Evolutionary conservation across 1,140 invertebrate genomes (phyloP), one percentile per base, ranked within the genome.

Genomic region (Ptiloglossa arizonensis): DNA sequence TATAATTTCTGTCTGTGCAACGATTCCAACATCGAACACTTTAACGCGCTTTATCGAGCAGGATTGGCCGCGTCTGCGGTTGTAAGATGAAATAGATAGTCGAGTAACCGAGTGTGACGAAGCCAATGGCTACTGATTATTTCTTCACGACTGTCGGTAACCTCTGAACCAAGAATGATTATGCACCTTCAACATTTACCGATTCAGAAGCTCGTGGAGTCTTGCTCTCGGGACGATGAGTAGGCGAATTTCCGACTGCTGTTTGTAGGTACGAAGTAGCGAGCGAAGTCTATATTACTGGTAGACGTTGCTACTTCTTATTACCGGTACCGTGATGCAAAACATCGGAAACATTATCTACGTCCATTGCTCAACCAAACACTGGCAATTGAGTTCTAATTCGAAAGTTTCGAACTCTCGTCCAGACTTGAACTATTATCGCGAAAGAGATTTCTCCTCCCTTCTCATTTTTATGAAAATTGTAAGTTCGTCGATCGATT

Each of bases 121-220:
- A 87, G 81, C 67, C 79, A 86, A 80, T 80, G 84, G 82, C 84
- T 88, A 87, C 86, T 74, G 84, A 80, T 82, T 85, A 73, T 79
- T 82, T 59, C 73, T 79, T 76, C 70, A 78, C 78, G 84, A 86
- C 66, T 79, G 69, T 32, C 70, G 62, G 74, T 81, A 79, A 85
- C 81, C 84, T 66, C 17, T 73, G 78, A 56, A 59, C 41, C 67
- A 5, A 24, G 41, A 29, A 69, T 86, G 83, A 86, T 71, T 79
- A 15, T 54, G 82, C 83, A 57, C 13, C 29, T 79, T 72, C 41
- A 54, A 11, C 44, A 48, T 80, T 80, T 48, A 67, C 54, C 59
- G 64, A 73, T 85, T 86, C 83, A 79, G 79, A 72, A 78, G 79
- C 74, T 38, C n/a, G 1, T 24, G 46, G 22, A 48, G 70, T 62